phyloP scores from a whole-genome alignment of 2,888 invertebrate species.

The Nomada lathburiana region DNA sequence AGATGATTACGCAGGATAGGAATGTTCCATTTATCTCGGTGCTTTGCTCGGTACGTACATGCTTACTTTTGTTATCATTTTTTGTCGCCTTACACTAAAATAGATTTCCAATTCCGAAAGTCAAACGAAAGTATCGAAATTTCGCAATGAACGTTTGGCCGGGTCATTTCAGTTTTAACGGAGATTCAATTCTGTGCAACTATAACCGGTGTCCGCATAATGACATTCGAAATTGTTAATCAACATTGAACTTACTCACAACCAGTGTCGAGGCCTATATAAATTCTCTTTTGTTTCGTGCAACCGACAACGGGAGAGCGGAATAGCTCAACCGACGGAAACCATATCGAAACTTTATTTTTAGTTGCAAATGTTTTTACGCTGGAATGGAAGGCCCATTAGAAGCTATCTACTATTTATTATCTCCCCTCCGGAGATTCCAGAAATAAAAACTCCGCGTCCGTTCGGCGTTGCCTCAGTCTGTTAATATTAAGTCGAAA shows the following conservation, averaged over 20 bases:
- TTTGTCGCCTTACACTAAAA: too few species aligned
- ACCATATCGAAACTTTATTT: constrained; percentile 34
- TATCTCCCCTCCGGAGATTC: too few species aligned
- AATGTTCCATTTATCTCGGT: too few species aligned
- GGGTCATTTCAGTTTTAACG: not conserved
- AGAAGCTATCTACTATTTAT: not conserved
- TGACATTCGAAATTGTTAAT: too few species aligned
- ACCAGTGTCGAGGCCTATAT: too few species aligned
- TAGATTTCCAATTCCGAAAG: too few species aligned
- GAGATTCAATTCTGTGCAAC: not conserved
- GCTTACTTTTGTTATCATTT: too few species aligned
- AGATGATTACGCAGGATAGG: not conserved
- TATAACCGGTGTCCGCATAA: too few species aligned
- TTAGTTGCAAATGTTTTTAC: not conserved
- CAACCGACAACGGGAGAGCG: not conserved
- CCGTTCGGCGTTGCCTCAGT: too few species aligned
- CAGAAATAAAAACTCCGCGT: too few species aligned
- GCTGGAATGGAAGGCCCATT: not conserved
- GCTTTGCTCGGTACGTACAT: too few species aligned
- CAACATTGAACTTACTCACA: not conserved
- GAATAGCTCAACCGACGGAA: not conserved
- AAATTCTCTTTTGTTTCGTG: not conserved
- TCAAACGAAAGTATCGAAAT: not conserved
- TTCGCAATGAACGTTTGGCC: not conserved
- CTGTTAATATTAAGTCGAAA: too few species aligned